These are phyloP conservation scores for Geotrupes spiniger DNA, from an alignment of 2,888 invertebrate genomes.

Conservation along the genomic window DNA sequence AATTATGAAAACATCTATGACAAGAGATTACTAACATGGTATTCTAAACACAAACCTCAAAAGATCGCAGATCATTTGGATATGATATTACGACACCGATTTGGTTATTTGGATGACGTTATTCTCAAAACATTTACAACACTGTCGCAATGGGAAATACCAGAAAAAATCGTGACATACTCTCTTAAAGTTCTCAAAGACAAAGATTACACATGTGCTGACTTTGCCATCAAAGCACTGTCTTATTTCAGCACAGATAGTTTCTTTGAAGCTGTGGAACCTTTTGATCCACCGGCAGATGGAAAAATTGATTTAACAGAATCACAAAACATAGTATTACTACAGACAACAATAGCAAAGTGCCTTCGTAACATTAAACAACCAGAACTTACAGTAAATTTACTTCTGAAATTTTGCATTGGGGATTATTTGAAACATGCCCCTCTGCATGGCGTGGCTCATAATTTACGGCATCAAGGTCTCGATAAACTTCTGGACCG, in stretches of 20 bases:
- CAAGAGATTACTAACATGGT: neutral
- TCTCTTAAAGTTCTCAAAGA: neutral
- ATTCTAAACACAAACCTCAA: neutral
- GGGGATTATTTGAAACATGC: neutral
- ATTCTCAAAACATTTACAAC: neutral
- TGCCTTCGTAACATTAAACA: neutral
- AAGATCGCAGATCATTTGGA: neutral
- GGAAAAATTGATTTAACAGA: neutral
- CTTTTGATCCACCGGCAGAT: neutral
- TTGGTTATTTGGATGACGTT: neutral
- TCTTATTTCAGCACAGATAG: neutral
- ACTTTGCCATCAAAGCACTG: neutral
- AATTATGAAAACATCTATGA: neutral
- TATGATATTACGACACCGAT: neutral
- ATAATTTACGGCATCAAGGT: neutral
- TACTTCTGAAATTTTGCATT: neutral
- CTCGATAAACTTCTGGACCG: neutral
- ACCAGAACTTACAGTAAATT: neutral
- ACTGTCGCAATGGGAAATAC: neutral
- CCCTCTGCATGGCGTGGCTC: neutral
- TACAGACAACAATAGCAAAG: neutral
- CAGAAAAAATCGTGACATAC: neutral
- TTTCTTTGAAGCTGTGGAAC: neutral
- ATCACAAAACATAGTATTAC: neutral
- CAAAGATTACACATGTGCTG: neutral